Evolutionary conservation across 2,797 vertebrate species (phyloP).

Genomic region (Pipistrellus kuhlii): DNA sequence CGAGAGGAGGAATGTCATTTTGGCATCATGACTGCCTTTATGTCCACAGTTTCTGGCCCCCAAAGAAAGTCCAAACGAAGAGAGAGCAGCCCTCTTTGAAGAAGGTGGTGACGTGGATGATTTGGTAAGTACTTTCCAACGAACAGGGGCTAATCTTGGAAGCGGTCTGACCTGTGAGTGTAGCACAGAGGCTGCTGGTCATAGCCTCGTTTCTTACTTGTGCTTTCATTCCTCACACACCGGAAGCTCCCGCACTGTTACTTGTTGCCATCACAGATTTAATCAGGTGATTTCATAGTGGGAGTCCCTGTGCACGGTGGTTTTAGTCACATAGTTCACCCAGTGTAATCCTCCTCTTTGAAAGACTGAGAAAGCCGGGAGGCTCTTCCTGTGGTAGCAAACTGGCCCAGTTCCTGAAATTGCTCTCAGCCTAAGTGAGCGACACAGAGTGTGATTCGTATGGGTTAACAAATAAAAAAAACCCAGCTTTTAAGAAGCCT

Average conservation of each 20-base stretch:
- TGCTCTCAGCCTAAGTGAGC: slow-evolving; percentile 69
- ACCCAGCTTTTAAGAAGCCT: slow-evolving; percentile 52
- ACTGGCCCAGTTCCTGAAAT: slow-evolving; percentile 77
- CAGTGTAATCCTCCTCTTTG: slow-evolving; percentile 61
- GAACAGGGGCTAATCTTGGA: not conserved
- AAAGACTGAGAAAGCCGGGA: slow-evolving; percentile 51
- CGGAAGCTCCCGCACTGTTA: slow-evolving; percentile 24
- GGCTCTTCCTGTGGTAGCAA: slow-evolving; percentile 57
- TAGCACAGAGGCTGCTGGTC: not conserved
- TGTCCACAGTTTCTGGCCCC: slow-evolving; percentile 91
- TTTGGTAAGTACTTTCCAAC: slow-evolving; percentile 89
- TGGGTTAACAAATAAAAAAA: slow-evolving; percentile 76
- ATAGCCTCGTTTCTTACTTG: slow-evolving; percentile 1
- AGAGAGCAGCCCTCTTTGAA: slow-evolving; percentile 82
- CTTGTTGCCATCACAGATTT: slow-evolving; percentile 67
- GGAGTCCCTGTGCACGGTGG: slow-evolving; percentile 44
- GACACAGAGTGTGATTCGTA: slow-evolving; percentile 71
- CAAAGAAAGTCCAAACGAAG: slow-evolving; percentile 88
- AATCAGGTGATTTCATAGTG: slow-evolving; percentile 74
- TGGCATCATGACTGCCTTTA: not conserved
- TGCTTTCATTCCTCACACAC: slow-evolving; percentile 52
- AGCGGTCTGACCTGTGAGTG: not conserved
- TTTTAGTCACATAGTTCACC: slow-evolving; percentile 39
- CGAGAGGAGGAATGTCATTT: not conserved
- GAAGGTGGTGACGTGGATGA: slow-evolving; percentile 96